Percentiles rank a stretch among this genome's conserved stretches.
Evolutionary conservation across 2,797 vertebrate genomes (phyloP).

Genomic region (Dallia pectoralis): DNA sequence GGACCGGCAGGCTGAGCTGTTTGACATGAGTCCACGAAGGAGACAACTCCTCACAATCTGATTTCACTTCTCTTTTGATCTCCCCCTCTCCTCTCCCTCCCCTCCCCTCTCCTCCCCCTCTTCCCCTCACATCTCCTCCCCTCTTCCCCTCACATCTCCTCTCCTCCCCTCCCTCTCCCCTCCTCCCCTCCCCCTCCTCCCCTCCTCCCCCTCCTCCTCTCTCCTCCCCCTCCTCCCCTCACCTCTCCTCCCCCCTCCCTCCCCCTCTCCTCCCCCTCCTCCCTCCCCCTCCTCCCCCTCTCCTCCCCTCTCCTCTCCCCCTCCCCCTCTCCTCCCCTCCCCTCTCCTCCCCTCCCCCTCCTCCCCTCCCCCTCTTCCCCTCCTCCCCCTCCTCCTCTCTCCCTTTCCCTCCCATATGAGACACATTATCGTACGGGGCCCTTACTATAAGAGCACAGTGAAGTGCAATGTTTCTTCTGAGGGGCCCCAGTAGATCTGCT

Average conservation of each 20-base stretch:
- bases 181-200: neutral
- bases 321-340: too few species aligned
- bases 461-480: slow-evolving; percentile 3
- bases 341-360: too few species aligned
- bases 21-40: slow-evolving; percentile 45
- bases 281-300: neutral
- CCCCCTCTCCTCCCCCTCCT: too few species aligned
- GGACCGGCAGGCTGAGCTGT: slow-evolving; percentile 16
- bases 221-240: too few species aligned
- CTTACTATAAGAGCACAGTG: neutral
- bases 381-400: too few species aligned
- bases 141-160: neutral
- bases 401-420: neutral
- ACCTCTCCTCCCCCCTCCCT: neutral
- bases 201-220: neutral
- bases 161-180: too few species aligned
- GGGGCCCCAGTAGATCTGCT: slow-evolving; percentile 18
- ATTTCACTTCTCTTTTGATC: neutral
- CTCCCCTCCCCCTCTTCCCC: neutral
- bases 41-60: slow-evolving; percentile 44
- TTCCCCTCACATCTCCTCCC: neutral
- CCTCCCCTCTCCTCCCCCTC: neutral
- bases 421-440: neutral
- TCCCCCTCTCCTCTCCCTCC: neutral
- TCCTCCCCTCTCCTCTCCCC: too few species aligned